Conservation (phyloP, 2,888 invertebrate species). For the Bedellia somnulentella region DNA sequence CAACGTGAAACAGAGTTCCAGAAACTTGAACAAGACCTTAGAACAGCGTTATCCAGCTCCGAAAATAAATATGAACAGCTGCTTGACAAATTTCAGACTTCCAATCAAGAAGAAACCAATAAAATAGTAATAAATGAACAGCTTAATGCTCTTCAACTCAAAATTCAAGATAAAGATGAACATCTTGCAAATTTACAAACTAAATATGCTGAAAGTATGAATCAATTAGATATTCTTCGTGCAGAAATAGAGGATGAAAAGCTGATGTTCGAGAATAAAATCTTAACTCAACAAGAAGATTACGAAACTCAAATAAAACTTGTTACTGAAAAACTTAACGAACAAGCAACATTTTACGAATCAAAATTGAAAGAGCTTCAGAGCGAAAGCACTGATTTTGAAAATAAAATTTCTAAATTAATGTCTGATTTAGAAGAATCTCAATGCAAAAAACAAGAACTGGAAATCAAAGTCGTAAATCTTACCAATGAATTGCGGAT, state of each 20-base stretch:
- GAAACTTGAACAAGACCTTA: conserved; percentile 47
- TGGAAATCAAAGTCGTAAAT: conserved; percentile 23
- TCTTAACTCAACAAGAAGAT: conserved; percentile 43
- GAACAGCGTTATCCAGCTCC: conserved; percentile 48
- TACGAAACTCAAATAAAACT: conserved; percentile 39
- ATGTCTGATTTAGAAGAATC: conserved; percentile 15
- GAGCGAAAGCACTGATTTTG: conserved; percentile 21
- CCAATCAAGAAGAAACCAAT: conserved; percentile 48
- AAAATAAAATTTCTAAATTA: conserved; percentile 16
- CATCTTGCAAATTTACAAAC: conserved; percentile 35
- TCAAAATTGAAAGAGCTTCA: conserved; percentile 20
- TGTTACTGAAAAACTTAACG: conserved; percentile 20
- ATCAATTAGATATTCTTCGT: conserved; percentile 37
- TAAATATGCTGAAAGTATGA: conserved; percentile 39
- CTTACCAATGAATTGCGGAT: conserved; percentile 25
- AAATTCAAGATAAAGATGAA: conserved; percentile 46
- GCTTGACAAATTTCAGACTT: conserved; percentile 42
- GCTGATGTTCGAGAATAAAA: conserved; percentile 39
- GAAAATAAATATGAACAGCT: conserved; percentile 51
- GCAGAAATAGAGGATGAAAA: conserved; percentile 52
- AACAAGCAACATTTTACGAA: conserved; percentile 19
- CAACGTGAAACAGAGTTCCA: conserved; percentile 65
- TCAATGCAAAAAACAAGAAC: conserved; percentile 20
- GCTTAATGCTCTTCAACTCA: conserved; percentile 35
- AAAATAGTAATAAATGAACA: conserved; percentile 40